Percentiles rank a stretch among this genome's conserved stretches.
phyloP scores from a whole-genome alignment of 2,797 vertebrate species.

The Neoniphon sammara region DNA sequence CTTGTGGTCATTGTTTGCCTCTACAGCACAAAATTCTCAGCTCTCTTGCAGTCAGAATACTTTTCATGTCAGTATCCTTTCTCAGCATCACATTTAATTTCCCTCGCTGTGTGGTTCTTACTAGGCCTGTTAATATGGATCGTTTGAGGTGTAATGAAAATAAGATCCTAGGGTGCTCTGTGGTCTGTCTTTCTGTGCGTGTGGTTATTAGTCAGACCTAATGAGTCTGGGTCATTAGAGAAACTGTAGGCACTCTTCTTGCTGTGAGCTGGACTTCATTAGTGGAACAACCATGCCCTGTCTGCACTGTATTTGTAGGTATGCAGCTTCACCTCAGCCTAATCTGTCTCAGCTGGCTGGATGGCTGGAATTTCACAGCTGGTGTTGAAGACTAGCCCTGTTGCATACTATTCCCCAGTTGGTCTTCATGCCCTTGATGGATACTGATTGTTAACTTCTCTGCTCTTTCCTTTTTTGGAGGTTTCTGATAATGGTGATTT shows the following conservation, averaged over 20 bases:
- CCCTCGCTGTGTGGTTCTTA: conserved; percentile 1
- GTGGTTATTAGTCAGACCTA: conserved; percentile 5
- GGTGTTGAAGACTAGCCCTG: conserved; percentile 19
- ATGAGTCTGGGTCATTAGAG: conserved; percentile 27
- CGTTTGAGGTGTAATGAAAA: conserved; percentile 42
- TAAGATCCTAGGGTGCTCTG: conserved; percentile 33
- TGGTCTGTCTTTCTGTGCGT: conserved; percentile 19
- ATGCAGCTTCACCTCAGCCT: conserved; percentile 21
- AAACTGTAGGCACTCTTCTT: conserved; percentile 8
- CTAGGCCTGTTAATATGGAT: conserved; percentile 36
- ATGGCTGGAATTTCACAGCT: conserved; percentile 59
- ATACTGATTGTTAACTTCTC: neutral
- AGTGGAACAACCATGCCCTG: conserved; percentile 15
- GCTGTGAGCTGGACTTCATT: conserved; percentile 16
- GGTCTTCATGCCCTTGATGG: neutral
- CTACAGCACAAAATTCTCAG: neutral
- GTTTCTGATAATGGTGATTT: neutral
- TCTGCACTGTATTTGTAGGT: conserved; percentile 25
- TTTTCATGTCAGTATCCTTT: neutral
- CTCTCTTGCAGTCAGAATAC: neutral
- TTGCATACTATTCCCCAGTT: neutral
- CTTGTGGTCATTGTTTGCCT: conserved; percentile 49
- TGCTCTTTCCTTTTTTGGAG: neutral
- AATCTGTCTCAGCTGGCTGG: conserved; percentile 35
- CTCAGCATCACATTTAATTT: conserved; percentile 16